Evolutionary conservation across 2,113 vertebrate species (phyloP), one percentile per base, ranked within the genome.

Genomic region (Paracanthobrama guichenoti): DNA sequence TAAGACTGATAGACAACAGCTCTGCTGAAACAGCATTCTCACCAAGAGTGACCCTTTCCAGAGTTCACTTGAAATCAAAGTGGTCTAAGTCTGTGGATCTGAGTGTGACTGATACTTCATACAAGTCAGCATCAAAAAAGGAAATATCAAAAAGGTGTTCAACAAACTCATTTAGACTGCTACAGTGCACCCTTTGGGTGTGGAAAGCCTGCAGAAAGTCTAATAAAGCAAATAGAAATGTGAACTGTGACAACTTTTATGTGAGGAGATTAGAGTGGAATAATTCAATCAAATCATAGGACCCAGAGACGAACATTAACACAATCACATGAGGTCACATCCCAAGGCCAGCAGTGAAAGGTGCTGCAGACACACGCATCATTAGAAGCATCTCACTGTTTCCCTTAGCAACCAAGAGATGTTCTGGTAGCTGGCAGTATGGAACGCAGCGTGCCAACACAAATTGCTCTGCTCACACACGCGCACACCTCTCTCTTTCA

Each of bases 331-430:
- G 77, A 81, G 86, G 86, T 87, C 83, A 83, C 44, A 84, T 83
- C 79, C 57, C 66, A 79, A 73, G 71, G 55, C 11, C 78, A 78
- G 71, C 46, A 67, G 66, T 48, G 35, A 67, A 83, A 87, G 74
- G 79, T 85, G 67, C 79, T 82, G 53, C 59, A 82, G 78, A 57
- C 79, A 57, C 74, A 81, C 53, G 1, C 50, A 59, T 60, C 67
- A 73, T 73, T 73, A 46, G 55, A 44, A 80, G 77, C 66, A 71
- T 73, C 67, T 24, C 42, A 78, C 64, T 77, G 86, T 85, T 83
- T 88, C 85, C 87, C 86, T 72, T 88, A 85, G 88, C 78, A 89
- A 90, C 89, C 2, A 55, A 82, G 53, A 82, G 71, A 87, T 84
- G 82, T 89, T 62, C 77, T 73, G 77, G 64, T 74, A 26, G 88